Conservation (phyloP, 2,888 invertebrate genomes). For the Chymomyza procnemis region DNA sequence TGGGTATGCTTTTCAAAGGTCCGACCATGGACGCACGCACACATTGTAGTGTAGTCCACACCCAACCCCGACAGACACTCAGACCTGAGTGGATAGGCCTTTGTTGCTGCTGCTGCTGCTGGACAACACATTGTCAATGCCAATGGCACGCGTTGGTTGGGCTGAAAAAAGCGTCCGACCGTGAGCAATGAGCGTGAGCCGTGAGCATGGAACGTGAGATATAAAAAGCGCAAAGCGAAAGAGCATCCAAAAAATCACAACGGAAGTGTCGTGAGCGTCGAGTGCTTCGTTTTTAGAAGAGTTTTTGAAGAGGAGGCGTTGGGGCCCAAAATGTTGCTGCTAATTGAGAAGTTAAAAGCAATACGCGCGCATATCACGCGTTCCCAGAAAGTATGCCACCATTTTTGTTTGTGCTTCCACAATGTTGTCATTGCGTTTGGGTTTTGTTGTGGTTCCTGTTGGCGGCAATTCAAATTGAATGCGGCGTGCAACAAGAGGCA, state of each 20-base stretch:
- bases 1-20: too few species aligned
- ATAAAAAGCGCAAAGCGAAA: not conserved
- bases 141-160: conserved; percentile 56
- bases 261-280: not conserved
- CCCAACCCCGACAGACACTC: too few species aligned
- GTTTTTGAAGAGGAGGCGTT: not conserved
- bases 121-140: conserved; percentile 13
- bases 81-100: not conserved
- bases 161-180: not conserved
- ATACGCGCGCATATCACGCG: conserved; percentile 13
- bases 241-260: not conserved
- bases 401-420: too few species aligned
- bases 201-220: not conserved
- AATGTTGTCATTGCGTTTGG: not conserved
- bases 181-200: not conserved
- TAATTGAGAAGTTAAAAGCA: conserved; percentile 63
- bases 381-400: conserved; percentile 54
- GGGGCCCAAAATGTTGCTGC: conserved; percentile 25
- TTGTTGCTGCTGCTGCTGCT: not conserved
- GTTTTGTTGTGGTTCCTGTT: not conserved
- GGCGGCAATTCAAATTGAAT: not conserved
- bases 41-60: too few species aligned
- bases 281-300: not conserved
- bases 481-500: not conserved
- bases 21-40: too few species aligned